phyloP scores from a whole-genome alignment of 2,113 vertebrate genomes.

The Pelmatolapia mariae region DNA sequence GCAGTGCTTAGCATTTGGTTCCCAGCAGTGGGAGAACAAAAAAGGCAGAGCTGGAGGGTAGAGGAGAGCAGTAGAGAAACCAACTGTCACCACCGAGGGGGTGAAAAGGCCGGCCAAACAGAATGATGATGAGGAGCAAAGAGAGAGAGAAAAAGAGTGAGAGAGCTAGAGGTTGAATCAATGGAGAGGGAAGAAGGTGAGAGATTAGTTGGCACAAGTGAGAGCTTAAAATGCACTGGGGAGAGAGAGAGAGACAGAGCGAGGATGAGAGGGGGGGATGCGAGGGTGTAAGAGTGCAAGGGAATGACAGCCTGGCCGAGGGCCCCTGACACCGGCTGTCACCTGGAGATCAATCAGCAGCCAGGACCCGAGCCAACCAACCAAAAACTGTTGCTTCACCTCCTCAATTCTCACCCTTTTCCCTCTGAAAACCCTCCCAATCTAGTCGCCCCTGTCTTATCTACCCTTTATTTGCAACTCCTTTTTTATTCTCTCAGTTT shows the following conservation, averaged over 20 bases:
- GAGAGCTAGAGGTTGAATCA: background rate
- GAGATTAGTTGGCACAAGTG: constrained; percentile 21
- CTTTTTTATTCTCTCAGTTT: background rate
- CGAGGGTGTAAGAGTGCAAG: background rate
- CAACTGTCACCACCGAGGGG: constrained; percentile 12
- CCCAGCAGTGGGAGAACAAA: background rate
- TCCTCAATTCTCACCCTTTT: background rate
- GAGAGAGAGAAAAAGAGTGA: background rate
- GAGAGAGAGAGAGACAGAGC: constrained; percentile 1
- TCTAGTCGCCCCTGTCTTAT: background rate
- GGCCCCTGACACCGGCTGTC: constrained; percentile 60
- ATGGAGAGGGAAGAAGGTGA: constrained; percentile 6
- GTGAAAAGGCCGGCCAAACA: background rate
- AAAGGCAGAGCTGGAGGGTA: background rate
- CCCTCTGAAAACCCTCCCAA: background rate
- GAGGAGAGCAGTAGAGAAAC: constrained; percentile 2
- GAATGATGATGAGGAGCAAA: constrained; percentile 25
- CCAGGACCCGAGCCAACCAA: constrained; percentile 35
- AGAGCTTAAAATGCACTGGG: constrained; percentile 24
- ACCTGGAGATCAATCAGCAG: constrained; percentile 65
- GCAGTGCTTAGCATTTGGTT: background rate
- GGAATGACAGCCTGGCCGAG: constrained; percentile 55
- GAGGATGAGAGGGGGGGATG: background rate
- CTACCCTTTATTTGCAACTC: background rate
- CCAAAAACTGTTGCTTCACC: constrained; percentile 44